phyloP scores from a whole-genome alignment of 2,113 vertebrate genomes.

The Protomyctophum bolini region DNA sequence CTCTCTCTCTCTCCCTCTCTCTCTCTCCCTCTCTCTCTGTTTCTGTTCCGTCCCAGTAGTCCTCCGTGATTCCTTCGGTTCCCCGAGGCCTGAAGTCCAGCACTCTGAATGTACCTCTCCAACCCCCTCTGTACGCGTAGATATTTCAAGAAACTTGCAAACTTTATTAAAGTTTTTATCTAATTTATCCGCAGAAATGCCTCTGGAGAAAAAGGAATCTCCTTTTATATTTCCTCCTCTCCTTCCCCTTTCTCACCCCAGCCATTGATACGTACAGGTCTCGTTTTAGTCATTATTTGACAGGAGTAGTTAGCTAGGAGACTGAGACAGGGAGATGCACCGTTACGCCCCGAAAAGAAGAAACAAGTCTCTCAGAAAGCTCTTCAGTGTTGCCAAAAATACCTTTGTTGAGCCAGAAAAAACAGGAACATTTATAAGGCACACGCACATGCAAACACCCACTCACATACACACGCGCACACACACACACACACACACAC shows the following conservation, averaged over 20 bases:
- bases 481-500: conserved; percentile 33
- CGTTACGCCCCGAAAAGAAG: conserved; percentile 65
- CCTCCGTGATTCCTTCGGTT: conserved; percentile 51
- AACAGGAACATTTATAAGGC: conserved; percentile 67
- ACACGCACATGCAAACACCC: conserved; percentile 22
- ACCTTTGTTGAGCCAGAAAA: conserved; percentile 80
- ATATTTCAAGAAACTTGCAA: conserved; percentile 64
- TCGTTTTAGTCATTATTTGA: conserved; percentile 61
- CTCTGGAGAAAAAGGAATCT: conserved; percentile 56
- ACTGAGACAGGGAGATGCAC: conserved; percentile 54
- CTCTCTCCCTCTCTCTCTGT: conserved; percentile 38
- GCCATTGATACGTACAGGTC: conserved; percentile 32
- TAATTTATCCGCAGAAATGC: conserved; percentile 61
- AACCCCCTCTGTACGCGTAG: conserved; percentile 64
- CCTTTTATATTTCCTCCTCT: conserved; percentile 63
- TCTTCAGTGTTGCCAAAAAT: conserved; percentile 84
- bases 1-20: conserved; percentile 52
- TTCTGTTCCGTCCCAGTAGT: conserved; percentile 18
- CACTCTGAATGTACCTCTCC: conserved; percentile 73
- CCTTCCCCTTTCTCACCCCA: conserved; percentile 61
- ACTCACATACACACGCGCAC: conserved; percentile 17
- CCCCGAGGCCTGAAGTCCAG: conserved; percentile 72
- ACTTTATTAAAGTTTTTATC: conserved; percentile 63
- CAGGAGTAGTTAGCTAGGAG: conserved; percentile 70
- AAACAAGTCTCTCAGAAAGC: conserved; percentile 70